These are phyloP conservation scores for Napeogenes inachia DNA, from an alignment of 2,888 invertebrate species.

Conservation along the genomic window DNA sequence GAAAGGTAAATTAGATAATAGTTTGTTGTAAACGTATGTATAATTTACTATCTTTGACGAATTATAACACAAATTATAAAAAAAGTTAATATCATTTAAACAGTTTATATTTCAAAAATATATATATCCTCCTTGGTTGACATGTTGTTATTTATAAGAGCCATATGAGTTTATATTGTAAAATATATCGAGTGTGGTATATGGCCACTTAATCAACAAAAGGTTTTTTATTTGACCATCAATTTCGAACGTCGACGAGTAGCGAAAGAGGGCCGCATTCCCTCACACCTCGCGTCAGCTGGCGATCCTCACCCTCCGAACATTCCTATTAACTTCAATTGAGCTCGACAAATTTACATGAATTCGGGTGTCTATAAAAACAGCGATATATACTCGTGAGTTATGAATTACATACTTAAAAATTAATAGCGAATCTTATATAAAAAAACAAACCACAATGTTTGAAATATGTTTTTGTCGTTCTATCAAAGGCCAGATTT, in stretches of 20 bases:
- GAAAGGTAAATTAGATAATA: conserved; percentile 23
- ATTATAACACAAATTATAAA: no score
- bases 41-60: background rate
- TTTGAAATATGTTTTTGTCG: no score
- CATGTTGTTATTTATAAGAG: background rate
- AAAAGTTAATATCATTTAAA: no score
- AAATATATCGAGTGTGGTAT: conserved; percentile 6
- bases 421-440: background rate
- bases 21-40: background rate
- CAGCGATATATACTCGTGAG: conserved; percentile 28
- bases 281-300: conserved; percentile 77
- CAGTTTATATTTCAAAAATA: no score
- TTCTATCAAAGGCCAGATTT: no score
- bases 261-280: conserved; percentile 66
- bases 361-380: conserved; percentile 45
- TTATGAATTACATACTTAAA: background rate
- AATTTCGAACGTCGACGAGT: conserved; percentile 55
- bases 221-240: conserved; percentile 59
- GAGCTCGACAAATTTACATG: conserved; percentile 77
- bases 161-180: conserved; percentile 7
- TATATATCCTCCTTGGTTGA: background rate
- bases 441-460: background rate
- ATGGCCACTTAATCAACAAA: conserved; percentile 33
- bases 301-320: conserved; percentile 69
- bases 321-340: conserved; percentile 76